Evolutionary conservation across 2,888 invertebrate species (phyloP), one percentile per base, ranked within the genome.

Genomic region (Plagodis pulveraria): DNA sequence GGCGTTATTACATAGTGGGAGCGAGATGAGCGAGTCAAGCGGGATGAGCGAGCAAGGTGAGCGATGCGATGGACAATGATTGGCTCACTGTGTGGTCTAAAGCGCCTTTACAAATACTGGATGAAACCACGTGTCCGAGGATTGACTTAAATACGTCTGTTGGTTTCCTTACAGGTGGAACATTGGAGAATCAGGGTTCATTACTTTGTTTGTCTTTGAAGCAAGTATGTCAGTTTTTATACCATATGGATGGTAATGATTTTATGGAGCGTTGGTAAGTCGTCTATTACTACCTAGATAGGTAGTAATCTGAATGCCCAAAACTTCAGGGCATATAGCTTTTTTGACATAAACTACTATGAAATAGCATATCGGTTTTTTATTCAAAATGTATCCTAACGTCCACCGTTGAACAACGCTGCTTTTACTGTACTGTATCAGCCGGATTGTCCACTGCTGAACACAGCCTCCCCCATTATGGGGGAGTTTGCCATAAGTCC

Each of bases 61-160:
- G 78, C 83, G 82, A 83, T 84, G 84, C 78, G 78, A 83, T 85
- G 84, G 78, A 78, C 83, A 81, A 80, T 86, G 89, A 90, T 88
- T 85, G 85, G 81, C 90, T 81, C 81, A 86, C 85, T 88, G 90
- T 91, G 90, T 90, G 91, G 90, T 91, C 91, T 84, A 69, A 66
- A 73, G 76, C 80, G 79, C 87, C 87, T 89, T 83, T 80, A 86
- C 87, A 89, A 85, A 86, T 77, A 83, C 71, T 73, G 77, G 72
- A 48, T 44, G 49, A 44, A 49, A 78, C 82, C 87, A 87, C 86
- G 86, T 86, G 86, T 71, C 70, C 62, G 67, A 66, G 69, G 63
- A 71, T 70, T 69, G 65, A 74, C 73, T 73, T 69, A 73, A 73
- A 59, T 52, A 73, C 70, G 71, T 69, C 66, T 69, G 71, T 66